These are phyloP conservation scores for Ceratosolen solmsi DNA, from an alignment of 1,140 invertebrate species.

Conservation along the genomic window DNA sequence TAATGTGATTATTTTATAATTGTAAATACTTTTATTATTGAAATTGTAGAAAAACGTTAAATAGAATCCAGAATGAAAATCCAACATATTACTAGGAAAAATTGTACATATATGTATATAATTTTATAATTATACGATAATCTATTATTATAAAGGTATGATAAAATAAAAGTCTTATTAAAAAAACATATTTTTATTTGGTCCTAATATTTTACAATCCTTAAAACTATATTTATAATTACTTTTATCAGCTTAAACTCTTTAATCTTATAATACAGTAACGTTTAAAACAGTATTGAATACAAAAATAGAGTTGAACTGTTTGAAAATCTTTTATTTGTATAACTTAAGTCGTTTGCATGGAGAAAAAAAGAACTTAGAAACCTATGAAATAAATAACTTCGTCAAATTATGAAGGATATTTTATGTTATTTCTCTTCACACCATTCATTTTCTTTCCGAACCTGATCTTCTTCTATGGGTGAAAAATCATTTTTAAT, in stretches of 20 bases:
- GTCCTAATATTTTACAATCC: conserved; percentile 32
- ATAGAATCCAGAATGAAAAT: too few species aligned
- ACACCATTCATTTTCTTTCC: conserved; percentile 99
- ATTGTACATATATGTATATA: too few species aligned
- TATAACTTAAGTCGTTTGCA: conserved; percentile 16
- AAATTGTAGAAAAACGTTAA: too few species aligned
- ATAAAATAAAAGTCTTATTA: conserved; percentile 19
- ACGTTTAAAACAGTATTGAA: conserved; percentile 29
- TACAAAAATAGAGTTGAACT: conserved; percentile 41
- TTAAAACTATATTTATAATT: conserved; percentile 35
- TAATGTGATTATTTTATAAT: too few species aligned
- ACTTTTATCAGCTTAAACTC: conserved; percentile 29
- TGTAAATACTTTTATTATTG: too few species aligned
- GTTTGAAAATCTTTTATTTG: conserved; percentile 15
- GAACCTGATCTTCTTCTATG: conserved; percentile 94
- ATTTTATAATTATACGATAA: background rate
- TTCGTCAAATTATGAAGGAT: background rate
- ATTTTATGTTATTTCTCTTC: conserved; percentile 86
- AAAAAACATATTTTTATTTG: conserved; percentile 31
- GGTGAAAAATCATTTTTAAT: conserved; percentile 99
- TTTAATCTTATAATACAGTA: conserved; percentile 33
- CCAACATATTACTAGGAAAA: too few species aligned
- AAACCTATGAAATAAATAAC: conserved; percentile 35
- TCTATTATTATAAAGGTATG: background rate
- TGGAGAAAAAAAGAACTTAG: background rate